phyloP scores from a whole-genome alignment of 64 coral and sea anemone species.

The Montipora sp. region DNA sequence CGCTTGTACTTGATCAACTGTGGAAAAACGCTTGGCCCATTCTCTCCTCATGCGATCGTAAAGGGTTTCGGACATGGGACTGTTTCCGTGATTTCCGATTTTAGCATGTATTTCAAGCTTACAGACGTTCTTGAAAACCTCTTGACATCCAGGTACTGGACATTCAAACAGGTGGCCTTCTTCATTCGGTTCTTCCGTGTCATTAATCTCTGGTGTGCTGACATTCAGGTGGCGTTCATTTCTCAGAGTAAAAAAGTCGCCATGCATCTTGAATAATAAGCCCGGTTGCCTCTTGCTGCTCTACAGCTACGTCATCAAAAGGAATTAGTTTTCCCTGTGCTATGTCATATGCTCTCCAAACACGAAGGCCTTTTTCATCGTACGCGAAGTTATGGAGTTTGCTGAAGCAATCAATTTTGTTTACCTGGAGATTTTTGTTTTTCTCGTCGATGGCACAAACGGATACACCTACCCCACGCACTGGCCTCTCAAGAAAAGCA shows the following conservation, averaged over 20 bases:
- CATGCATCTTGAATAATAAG: not conserved
- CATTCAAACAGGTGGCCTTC: not conserved
- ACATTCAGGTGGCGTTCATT: too few relatives aligned
- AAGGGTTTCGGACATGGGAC: not conserved
- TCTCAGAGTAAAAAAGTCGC: not conserved
- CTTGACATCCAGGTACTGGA: not conserved
- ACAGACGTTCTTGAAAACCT: not conserved
- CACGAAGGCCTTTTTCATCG: constrained; percentile 59
- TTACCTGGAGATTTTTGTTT: constrained; percentile 31
- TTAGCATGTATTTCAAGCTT: not conserved
- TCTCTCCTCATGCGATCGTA: not conserved
- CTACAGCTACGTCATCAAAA: not conserved
- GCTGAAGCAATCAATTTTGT: constrained; percentile 67
- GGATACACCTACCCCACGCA: constrained; percentile 45
- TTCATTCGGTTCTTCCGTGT: not conserved
- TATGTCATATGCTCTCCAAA: constrained; percentile 42
- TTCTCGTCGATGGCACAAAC: constrained; percentile 37
- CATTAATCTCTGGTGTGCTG: not conserved
- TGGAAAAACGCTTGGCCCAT: not conserved
- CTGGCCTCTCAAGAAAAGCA: constrained; percentile 58
- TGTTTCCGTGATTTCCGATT: not conserved
- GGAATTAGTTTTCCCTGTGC: not conserved
- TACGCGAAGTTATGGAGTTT: constrained; percentile 61
- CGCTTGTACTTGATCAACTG: too few relatives aligned
- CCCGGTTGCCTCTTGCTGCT: not conserved